phyloP scores from a whole-genome alignment of 2,797 vertebrate genomes.

The Argya squamiceps region DNA sequence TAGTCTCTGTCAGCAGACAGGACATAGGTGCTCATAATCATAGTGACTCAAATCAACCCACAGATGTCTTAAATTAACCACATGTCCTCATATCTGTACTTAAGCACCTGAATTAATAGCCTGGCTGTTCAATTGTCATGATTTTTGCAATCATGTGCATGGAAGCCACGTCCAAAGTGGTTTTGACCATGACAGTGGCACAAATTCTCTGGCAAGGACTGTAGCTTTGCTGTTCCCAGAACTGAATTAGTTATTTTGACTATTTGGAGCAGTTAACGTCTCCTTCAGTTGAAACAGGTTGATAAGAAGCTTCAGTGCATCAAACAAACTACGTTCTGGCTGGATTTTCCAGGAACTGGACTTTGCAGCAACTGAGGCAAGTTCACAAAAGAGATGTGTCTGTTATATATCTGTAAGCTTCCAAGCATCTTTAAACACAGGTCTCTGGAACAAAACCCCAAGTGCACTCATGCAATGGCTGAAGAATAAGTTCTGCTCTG shows the following conservation, averaged over 20 bases:
- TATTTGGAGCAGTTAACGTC: background rate
- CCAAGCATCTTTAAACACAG: background rate
- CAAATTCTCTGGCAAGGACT: background rate
- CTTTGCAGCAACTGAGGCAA: background rate
- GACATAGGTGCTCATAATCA: background rate
- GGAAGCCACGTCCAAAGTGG: rapidly evolving
- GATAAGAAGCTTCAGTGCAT: background rate
- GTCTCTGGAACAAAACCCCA: background rate
- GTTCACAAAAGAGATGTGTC: background rate
- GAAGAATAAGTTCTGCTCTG: background rate
- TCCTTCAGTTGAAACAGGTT: background rate
- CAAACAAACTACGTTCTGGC: background rate
- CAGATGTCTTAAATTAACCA: background rate
- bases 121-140: background rate
- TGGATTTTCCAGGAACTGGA: background rate
- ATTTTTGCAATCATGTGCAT: background rate
- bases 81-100: background rate
- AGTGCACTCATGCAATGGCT: background rate
- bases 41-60: background rate
- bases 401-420: background rate
- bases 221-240: background rate
- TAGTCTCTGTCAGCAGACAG: background rate
- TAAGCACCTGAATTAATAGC: background rate
- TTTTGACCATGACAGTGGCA: background rate
- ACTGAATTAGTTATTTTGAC: background rate